These are phyloP conservation scores for Chiridota heheva DNA, from an alignment of 35 echinoderm and acorn worm species.

Conservation along the genomic window DNA sequence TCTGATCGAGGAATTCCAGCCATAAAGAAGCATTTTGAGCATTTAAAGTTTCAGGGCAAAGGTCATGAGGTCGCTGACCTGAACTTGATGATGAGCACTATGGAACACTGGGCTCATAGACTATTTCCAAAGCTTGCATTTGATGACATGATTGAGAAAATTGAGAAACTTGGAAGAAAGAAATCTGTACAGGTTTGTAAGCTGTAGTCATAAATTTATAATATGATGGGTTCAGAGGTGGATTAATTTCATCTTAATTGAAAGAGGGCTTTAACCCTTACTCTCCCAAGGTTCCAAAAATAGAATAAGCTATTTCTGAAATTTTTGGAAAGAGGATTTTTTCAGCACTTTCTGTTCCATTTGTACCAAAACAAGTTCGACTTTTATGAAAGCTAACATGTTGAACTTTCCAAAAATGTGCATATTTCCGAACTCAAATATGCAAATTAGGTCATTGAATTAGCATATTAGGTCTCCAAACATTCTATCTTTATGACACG, in stretches of 20 bases:
- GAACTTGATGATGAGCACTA: slow-evolving; percentile 67
- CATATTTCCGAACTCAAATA: too few species aligned
- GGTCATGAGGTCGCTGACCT: slow-evolving; percentile 85
- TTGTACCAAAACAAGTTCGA: too few species aligned
- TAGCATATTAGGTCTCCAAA: background rate
- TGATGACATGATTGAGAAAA: slow-evolving; percentile 85
- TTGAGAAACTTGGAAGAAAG: slow-evolving; percentile 92
- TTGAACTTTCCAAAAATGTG: too few species aligned
- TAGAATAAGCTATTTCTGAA: too few species aligned
- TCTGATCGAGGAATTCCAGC: slow-evolving; percentile 68
- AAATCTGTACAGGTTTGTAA: slow-evolving; percentile 77
- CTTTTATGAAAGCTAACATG: too few species aligned
- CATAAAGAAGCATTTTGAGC: slow-evolving; percentile 76
- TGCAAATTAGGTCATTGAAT: background rate
- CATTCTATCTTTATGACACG: too few species aligned
- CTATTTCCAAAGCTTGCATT: slow-evolving; percentile 91
- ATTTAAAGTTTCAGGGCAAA: slow-evolving; percentile 97
- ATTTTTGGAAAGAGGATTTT: too few species aligned
- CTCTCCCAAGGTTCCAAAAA: too few species aligned
- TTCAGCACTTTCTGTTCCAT: too few species aligned
- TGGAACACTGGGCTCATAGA: slow-evolving; percentile 94
- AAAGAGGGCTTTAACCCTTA: background rate
- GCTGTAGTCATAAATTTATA: background rate
- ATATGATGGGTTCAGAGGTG: background rate
- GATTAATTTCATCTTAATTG: background rate